Percentiles rank a stretch among this genome's conserved stretches.
These are phyloP conservation scores for Potorous gilbertii DNA, from an alignment of 2,797 vertebrate species.

Conservation along the genomic window DNA sequence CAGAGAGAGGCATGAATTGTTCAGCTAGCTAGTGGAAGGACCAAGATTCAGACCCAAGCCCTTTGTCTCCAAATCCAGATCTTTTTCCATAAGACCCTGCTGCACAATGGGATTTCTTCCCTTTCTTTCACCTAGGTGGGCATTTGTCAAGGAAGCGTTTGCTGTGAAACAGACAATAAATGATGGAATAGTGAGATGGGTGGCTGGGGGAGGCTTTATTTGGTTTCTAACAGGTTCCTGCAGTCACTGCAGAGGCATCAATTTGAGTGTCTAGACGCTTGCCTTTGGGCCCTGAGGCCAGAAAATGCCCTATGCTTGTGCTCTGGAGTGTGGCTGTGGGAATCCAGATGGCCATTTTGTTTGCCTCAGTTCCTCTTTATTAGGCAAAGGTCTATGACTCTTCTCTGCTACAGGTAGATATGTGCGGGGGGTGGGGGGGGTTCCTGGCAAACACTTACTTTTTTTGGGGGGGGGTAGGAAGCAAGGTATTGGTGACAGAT, in stretches of 20 bases:
- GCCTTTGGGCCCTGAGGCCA: not conserved
- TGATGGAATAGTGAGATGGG: not conserved
- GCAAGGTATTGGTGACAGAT: not conserved
- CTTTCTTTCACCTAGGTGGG: not conserved
- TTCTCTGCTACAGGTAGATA: not conserved
- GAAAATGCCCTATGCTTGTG: not conserved
- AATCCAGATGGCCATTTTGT: not conserved
- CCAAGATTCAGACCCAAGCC: not conserved
- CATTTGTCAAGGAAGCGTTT: not conserved
- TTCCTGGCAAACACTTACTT: not conserved
- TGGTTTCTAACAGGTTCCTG: not conserved
- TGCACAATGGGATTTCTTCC: not conserved
- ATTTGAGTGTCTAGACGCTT: not conserved
- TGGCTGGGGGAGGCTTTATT: not conserved
- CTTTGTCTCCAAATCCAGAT: not conserved
- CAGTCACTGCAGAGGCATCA: not conserved
- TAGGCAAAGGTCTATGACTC: not conserved
- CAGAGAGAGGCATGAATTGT: not conserved
- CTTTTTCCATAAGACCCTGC: not conserved
- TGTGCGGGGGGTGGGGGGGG: not conserved
- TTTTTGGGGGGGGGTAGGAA: not conserved
- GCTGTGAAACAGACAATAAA: not conserved
- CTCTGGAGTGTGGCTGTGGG: not conserved
- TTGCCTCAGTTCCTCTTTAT: not conserved
- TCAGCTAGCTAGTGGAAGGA: not conserved